Conservation (phyloP, 2,797 vertebrate genomes). For the Rhincodon typus region DNA sequence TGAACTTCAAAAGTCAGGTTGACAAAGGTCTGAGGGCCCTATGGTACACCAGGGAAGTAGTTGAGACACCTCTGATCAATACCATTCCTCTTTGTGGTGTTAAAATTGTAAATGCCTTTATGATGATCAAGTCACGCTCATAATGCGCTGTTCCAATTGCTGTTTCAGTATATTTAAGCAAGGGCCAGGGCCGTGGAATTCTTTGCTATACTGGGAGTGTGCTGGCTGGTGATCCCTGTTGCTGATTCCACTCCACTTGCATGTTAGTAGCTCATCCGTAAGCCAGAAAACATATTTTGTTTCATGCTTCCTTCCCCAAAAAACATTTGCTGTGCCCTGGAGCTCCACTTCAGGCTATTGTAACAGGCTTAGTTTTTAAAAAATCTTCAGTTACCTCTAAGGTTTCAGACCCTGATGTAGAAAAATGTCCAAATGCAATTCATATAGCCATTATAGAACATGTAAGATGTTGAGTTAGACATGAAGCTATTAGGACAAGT, state of each 20-base stretch:
- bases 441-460: not conserved
- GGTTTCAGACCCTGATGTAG: not conserved
- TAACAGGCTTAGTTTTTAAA: not conserved
- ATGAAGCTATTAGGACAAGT: not conserved
- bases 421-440: not conserved
- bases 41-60: not conserved
- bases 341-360: not conserved
- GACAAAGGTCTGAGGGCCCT: not conserved
- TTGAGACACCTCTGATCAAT: not conserved
- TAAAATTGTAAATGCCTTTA: not conserved
- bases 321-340: not conserved
- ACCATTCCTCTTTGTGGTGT: not conserved
- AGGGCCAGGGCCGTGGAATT: not conserved
- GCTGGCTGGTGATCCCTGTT: not conserved
- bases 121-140: not conserved
- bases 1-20: not conserved
- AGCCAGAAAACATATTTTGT: not conserved
- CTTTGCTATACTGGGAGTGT: not conserved
- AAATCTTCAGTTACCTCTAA: not conserved
- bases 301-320: not conserved
- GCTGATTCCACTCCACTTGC: not conserved
- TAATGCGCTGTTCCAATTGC: not conserved
- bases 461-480: not conserved
- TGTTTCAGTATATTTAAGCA: not conserved
- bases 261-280: not conserved